Conservation (phyloP, 2,888 invertebrate genomes). For the Diplazon laetatorius region DNA sequence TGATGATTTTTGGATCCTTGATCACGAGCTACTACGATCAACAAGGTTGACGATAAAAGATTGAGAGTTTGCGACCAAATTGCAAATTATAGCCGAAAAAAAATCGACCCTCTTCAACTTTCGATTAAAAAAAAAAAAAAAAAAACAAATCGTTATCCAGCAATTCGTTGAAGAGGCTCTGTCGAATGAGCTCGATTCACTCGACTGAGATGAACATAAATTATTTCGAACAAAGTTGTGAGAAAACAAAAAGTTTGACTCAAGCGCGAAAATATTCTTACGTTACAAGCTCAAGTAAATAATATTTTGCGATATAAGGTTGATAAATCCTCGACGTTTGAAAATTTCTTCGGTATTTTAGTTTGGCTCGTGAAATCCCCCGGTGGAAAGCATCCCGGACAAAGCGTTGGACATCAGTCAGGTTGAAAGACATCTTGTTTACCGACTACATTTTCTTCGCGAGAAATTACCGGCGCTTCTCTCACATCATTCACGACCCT, state of each 20-base stretch:
- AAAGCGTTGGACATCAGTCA: conserved; percentile 47
- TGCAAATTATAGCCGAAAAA: conserved; percentile 36
- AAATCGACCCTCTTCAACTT: conserved; percentile 33
- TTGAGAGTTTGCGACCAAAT: background rate
- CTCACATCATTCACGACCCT: conserved; percentile 17
- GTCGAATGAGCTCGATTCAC: too few relatives aligned
- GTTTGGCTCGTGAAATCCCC: conserved; percentile 35
- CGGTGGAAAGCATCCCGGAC: background rate
- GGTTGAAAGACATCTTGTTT: conserved; percentile 52
- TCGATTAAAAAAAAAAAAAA: conserved; percentile 31
- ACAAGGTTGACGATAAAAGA: background rate
- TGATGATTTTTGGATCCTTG: too few relatives aligned
- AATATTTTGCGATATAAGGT: background rate
- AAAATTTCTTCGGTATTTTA: conserved; percentile 38
- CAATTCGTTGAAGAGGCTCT: too few relatives aligned
- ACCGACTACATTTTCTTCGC: conserved; percentile 55
- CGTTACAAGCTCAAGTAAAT: background rate
- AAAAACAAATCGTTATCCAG: conserved; percentile 20
- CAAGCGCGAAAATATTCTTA: background rate
- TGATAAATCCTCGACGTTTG: conserved; percentile 39
- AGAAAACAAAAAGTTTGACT: background rate
- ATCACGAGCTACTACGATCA: too few relatives aligned
- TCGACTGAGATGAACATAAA: conserved; percentile 16
- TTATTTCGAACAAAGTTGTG: conserved; percentile 5
- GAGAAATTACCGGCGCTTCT: conserved; percentile 53